A percentile compares a stretch with the other conserved stretches of the same genome.
phyloP scores from a whole-genome alignment of 2,113 vertebrate species.

The Thryonomys swinderianus region DNA sequence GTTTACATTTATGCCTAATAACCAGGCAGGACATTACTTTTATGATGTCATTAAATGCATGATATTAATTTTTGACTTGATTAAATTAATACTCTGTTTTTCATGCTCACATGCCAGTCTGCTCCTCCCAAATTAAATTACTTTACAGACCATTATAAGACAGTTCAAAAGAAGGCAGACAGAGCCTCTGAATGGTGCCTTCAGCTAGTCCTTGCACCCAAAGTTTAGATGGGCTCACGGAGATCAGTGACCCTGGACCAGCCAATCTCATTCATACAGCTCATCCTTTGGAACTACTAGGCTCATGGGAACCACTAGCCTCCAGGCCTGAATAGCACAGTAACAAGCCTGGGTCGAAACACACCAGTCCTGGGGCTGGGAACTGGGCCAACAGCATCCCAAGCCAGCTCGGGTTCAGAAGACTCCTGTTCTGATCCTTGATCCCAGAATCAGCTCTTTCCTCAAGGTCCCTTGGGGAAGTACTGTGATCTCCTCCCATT shows the following conservation, averaged over 20 bases:
- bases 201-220: neutral
- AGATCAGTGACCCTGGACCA: neutral
- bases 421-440: neutral
- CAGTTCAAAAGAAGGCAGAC: neutral
- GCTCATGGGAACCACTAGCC: neutral
- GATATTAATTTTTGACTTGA: slow-evolving; percentile 67
- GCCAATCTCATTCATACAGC: neutral
- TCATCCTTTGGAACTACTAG: neutral
- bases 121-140: neutral
- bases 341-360: neutral
- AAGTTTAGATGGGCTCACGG: neutral
- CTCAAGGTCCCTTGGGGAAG: neutral
- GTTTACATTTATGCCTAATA: slow-evolving; percentile 56
- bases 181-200: neutral
- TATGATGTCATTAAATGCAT: slow-evolving; percentile 44
- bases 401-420: neutral
- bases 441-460: neutral
- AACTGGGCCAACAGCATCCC: neutral
- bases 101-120: neutral
- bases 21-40: slow-evolving; percentile 16
- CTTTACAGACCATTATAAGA: slow-evolving; percentile 18
- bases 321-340: neutral
- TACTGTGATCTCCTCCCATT: neutral
- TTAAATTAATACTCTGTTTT: slow-evolving; percentile 59
- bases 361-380: neutral